Conservation (phyloP, 2,888 invertebrate genomes). For the Parelbella ahira region DNA sequence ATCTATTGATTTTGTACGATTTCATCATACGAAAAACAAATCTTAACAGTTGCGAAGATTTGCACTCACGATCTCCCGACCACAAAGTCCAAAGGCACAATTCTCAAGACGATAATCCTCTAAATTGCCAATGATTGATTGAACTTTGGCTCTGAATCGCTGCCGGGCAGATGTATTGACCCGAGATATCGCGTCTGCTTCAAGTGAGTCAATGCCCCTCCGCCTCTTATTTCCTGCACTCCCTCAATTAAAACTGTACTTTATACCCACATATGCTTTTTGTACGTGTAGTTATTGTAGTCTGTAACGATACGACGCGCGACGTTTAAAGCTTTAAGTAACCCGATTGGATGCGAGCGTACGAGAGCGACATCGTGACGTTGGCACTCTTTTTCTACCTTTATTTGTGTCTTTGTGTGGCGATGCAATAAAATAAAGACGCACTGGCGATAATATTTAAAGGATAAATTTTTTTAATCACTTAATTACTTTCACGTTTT, state of each 20-base stretch:
- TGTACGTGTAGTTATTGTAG: background rate
- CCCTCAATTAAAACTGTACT: constrained; percentile 22
- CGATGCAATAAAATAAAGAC: no score
- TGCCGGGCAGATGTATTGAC: constrained; percentile 22
- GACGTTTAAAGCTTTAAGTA: no score
- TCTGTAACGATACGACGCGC: background rate
- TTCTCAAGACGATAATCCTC: constrained; percentile 22
- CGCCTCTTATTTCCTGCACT: constrained; percentile 42
- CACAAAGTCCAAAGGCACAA: constrained; percentile 11
- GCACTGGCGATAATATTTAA: no score
- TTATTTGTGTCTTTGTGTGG: no score
- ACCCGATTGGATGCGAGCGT: no score
- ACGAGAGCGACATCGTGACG: no score
- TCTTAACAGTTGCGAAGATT: constrained; percentile 6
- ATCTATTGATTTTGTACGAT: no score
- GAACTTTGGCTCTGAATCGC: constrained; percentile 29
- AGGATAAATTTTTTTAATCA: no score
- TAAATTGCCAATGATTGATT: constrained; percentile 27
- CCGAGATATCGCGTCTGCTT: constrained; percentile 28
- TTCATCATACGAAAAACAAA: background rate
- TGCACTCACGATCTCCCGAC: background rate
- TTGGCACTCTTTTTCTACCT: no score
- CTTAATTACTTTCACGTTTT: no score
- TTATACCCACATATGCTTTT: constrained; percentile 4
- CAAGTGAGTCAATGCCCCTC: constrained; percentile 39